Evolutionary conservation across 2,113 vertebrate species (phyloP), one percentile per base, ranked within the genome.

Genomic region (Saccopteryx bilineata): DNA sequence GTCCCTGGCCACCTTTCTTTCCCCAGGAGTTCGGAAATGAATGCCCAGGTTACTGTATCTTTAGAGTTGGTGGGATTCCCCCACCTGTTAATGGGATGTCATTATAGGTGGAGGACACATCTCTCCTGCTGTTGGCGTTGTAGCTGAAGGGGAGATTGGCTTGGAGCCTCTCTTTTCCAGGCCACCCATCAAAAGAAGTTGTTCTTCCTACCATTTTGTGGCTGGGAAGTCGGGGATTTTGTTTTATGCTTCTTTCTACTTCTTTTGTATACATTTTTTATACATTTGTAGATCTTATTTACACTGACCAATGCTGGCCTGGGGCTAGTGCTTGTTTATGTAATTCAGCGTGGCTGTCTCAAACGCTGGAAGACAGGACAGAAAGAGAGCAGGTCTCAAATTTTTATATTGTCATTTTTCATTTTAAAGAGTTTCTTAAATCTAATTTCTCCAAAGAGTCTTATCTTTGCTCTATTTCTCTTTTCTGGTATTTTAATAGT

Each of bases 321-420:
- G 33, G 66, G 82, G 61, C 58, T 23, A 80, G 9, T 65, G 18
- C 56, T 74, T 7, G n/a, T 91, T 91, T 78, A 48, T 92, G 93
- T 93, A 79, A 86, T 93, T 94, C 3, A 65, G 46, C 61, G 52
- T 87, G 93, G 56, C 75, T 81, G 1, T 69, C 3, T 84, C 60
- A 0, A 90, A n/a, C 79, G 5, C 48, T 96, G 56, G 39, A 54
- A 79, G 78, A 63, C 31, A 23, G 69, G 75, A 75, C 63, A 19
- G 18, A n/a, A 76, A 91, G 85, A 94, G 79, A 83, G 31, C 66
- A 86, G 9, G 11, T 69, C 63, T 91, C 17, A 72, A 18, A 9
- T 85, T 88, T 91, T 95, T 76, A 74, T 76, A 39, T 88, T 84
- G 72, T 78, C 46, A 94, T 2, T 95, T 96, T 92, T 86, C 79